A percentile compares a stretch with the other conserved stretches of the same genome.
Evolutionary conservation across 2,888 invertebrate species (phyloP).

Genomic region (Phyllotreta cruciferae): DNA sequence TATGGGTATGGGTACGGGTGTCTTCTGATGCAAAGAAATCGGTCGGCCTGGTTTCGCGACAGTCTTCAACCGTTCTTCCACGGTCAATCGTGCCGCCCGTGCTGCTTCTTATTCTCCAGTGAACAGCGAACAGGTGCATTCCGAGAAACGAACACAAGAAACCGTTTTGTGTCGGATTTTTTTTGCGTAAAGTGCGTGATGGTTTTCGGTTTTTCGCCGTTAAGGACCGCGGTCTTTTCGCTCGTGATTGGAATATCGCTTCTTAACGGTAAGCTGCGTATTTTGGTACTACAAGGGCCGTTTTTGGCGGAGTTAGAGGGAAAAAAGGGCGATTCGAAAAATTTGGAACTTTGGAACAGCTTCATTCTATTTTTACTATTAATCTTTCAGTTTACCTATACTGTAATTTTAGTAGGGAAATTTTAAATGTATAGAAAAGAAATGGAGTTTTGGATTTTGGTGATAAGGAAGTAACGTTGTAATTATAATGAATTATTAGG

Average conservation of each 20-base stretch:
- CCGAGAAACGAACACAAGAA: slow-evolving; percentile 13
- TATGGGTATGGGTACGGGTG: slow-evolving; percentile 20
- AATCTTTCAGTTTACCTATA: too few relatives aligned
- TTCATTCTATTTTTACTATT: too few relatives aligned
- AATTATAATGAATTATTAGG: too few relatives aligned
- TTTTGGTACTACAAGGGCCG: too few relatives aligned
- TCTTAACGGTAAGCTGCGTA: slow-evolving; percentile 9
- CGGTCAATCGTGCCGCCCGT: slow-evolving; percentile 43
- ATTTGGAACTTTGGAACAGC: too few relatives aligned
- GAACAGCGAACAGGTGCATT: slow-evolving; percentile 40
- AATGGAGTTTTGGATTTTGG: too few relatives aligned
- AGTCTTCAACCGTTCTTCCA: slow-evolving; percentile 41
- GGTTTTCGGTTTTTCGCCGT: not conserved
- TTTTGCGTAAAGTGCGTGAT: slow-evolving; percentile 18
- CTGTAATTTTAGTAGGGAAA: too few relatives aligned
- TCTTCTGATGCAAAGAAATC: slow-evolving; percentile 44
- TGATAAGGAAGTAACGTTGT: too few relatives aligned
- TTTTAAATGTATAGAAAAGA: too few relatives aligned
- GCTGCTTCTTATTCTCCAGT: slow-evolving; percentile 15
- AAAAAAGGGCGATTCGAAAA: too few relatives aligned
- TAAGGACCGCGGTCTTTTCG: not conserved
- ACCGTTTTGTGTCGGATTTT: slow-evolving; percentile 11
- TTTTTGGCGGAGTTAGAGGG: too few relatives aligned
- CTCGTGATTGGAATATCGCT: slow-evolving; percentile 19
- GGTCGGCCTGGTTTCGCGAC: slow-evolving; percentile 44